Evolutionary conservation across 2,888 invertebrate genomes (phyloP).

Genomic region (Molanna angustata): DNA sequence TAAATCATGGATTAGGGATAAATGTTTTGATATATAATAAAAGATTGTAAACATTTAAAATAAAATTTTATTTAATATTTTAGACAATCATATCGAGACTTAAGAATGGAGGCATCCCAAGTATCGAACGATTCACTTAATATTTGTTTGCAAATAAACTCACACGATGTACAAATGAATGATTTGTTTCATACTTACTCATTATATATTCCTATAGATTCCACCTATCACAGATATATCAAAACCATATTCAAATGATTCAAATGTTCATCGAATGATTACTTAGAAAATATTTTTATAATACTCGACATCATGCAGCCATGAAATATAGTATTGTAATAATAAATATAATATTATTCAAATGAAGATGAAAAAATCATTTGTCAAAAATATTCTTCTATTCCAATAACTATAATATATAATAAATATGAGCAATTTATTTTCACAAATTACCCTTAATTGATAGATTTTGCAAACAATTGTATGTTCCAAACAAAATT

Average conservation of each 20-base stretch:
- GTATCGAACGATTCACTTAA: constrained; percentile 24
- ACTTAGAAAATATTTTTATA: constrained; percentile 22
- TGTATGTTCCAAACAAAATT: neutral
- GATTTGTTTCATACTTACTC: constrained; percentile 7
- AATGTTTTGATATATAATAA: too few species aligned
- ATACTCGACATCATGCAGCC: too few species aligned
- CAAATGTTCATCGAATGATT: constrained; percentile 25
- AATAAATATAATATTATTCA: neutral
- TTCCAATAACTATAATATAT: constrained; percentile 10
- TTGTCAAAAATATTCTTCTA: constrained; percentile 8
- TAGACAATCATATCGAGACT: constrained; percentile 24
- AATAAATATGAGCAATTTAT: too few species aligned
- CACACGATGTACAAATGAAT: constrained; percentile 36
- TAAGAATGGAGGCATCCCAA: constrained; percentile 27
- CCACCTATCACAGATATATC: constrained; percentile 19
- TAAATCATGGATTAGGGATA: too few species aligned
- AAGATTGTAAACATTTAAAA: constrained; percentile 35
- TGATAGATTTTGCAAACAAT: neutral
- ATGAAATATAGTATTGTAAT: too few species aligned
- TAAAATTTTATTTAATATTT: constrained; percentile 31
- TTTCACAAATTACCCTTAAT: constrained; percentile 4
- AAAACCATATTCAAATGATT: constrained; percentile 8
- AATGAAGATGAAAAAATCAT: constrained; percentile 2
- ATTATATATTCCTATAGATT: constrained; percentile 7
- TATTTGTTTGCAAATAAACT: constrained; percentile 27